Evolutionary conservation across 2,888 invertebrate species (phyloP), one percentile per base, ranked within the genome.

Genomic region (Malthinus flaveolus): DNA sequence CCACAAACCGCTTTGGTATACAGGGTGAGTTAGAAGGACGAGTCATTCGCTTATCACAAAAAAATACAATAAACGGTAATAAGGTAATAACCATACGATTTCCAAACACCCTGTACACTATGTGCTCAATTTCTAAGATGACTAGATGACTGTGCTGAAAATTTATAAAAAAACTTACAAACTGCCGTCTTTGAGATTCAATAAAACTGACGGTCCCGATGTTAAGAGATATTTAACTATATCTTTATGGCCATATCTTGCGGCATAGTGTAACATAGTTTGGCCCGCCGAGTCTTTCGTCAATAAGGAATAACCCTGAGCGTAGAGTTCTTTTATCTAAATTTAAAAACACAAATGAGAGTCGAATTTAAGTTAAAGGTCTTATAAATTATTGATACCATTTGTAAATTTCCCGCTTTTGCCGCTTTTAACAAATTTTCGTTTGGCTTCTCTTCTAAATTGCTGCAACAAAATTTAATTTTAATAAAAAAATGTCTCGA

Each of bases 251-350:
- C 95, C 95, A 76, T 90, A 89, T 63, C 91, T 85, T 53, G 93
- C 89, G 33, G 93, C 94, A 69, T 93, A 86, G 79, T 97, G 97
- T 65, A 97, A 83, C 50, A 94, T 91, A 32, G 95, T 95, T 81
- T 95, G 93, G 10, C 96, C 96, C 65, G 81, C 85, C 51, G 87
- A 83, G 78, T 95, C 93, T 74, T 89, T 90, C 62, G 92, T 90
- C 68, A 91, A 81, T 59, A 95, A 81, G 47, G 93, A 93, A 79
- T 87, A 91, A 58, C 95, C 95, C 71, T 89, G 87, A 63, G 86
- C 82, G 79, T 94, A 91, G 52, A 95, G 82, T 69, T 93, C 91
- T 79, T 89, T 90, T 74, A 95, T 81, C 92, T 93, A 78, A 37
- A 75, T 48, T 59, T 49, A 10, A 36, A 10, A 36, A 32, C 32